Evolutionary conservation across 1,140 invertebrate species (phyloP).

Genomic region (Drosophila sturtevanti): DNA sequence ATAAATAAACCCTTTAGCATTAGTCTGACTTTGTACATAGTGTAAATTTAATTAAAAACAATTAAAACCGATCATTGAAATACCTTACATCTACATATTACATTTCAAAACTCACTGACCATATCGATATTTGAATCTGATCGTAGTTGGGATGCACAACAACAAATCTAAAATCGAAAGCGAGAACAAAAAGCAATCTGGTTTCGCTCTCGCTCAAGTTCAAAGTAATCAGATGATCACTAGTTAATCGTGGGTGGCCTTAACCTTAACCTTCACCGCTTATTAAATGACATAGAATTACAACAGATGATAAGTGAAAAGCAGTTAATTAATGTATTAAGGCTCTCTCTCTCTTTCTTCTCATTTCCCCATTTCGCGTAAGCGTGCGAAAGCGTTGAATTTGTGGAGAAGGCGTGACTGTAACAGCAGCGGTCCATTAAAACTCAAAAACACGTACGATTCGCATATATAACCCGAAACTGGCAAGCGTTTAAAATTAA

Average conservation of each 20-base stretch:
- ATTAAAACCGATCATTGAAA: background rate
- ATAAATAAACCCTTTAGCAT: background rate
- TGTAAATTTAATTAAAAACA: background rate
- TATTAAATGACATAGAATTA: background rate
- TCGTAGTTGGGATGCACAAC: background rate
- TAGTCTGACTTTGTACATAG: background rate
- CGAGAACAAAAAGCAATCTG: background rate
- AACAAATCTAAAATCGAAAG: background rate
- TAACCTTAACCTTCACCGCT: conserved; percentile 3
- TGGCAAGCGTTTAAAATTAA: conserved; percentile 35
- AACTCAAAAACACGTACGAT: conserved; percentile 52
- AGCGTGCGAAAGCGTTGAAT: conserved; percentile 55
- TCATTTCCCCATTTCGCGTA: conserved; percentile 37
- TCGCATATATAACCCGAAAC: conserved; percentile 22
- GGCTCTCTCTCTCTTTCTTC: conserved; percentile 19
- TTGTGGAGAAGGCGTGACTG: background rate
- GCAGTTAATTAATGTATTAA: conserved; percentile 32
- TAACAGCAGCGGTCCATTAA: conserved; percentile 16
- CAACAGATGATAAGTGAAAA: background rate
- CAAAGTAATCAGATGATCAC: background rate
- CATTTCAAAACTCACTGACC: conserved; percentile 32
- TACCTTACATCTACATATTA: background rate
- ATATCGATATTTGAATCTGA: conserved; percentile 18
- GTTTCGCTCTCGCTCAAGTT: background rate
- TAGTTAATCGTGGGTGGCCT: background rate